Percentiles rank a stretch among this genome's conserved stretches.
Conservation (phyloP, 2,888 invertebrate species). For the Diploptera punctata region DNA sequence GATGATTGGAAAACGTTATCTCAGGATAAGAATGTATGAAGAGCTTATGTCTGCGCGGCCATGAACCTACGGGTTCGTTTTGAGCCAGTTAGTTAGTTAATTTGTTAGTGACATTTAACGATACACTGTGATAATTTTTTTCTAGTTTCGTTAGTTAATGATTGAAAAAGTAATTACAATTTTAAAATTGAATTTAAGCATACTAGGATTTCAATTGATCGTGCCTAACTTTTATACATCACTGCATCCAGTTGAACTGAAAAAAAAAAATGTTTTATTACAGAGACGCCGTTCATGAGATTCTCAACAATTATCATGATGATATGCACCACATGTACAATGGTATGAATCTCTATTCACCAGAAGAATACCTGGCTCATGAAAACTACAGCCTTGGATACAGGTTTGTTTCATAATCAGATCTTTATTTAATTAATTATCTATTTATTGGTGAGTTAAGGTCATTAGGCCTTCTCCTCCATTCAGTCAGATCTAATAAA, state of each 20-base stretch:
- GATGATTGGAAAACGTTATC: no score
- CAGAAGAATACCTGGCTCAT: conserved; percentile 48
- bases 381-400: conserved; percentile 49
- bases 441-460: no score
- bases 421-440: no score
- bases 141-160: not conserved
- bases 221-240: not conserved
- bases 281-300: conserved; percentile 49
- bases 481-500: no score
- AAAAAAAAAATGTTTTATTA: not conserved
- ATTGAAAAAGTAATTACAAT: not conserved
- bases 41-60: no score
- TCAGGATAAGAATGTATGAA: no score
- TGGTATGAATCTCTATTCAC: conserved; percentile 49
- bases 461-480: no score
- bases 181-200: not conserved
- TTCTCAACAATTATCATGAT: conserved; percentile 47
- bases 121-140: not conserved
- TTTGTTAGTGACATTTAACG: no score
- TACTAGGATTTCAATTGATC: not conserved
- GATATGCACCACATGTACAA: conserved; percentile 48
- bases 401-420: conserved; percentile 47
- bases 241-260: not conserved
- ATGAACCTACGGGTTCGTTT: no score
- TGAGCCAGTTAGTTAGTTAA: no score